phyloP scores from a whole-genome alignment of 2,113 vertebrate genomes.

The Tupaia chinensis region DNA sequence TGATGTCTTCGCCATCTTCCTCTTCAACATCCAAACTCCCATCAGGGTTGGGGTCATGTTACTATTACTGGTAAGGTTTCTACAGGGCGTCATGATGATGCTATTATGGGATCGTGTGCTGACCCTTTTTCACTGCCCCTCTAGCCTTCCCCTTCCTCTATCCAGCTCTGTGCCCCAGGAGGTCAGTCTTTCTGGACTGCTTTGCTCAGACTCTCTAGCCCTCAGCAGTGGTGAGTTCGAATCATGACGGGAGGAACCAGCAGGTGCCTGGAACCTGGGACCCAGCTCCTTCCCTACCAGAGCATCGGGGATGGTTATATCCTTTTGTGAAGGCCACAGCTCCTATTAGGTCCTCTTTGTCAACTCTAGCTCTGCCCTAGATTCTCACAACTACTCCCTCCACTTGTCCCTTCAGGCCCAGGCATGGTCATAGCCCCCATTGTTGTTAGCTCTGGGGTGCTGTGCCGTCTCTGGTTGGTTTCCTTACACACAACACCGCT shows the following conservation, averaged over 20 bases:
- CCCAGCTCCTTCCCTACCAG: not conserved
- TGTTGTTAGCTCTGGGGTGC: not conserved
- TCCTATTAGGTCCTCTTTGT: not conserved
- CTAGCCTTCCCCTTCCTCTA: not conserved
- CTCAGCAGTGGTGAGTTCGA: not conserved
- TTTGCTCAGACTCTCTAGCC: not conserved
- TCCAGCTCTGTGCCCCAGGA: not conserved
- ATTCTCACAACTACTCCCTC: not conserved
- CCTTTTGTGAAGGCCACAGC: not conserved
- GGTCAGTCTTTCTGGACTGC: not conserved
- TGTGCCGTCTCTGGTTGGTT: not conserved
- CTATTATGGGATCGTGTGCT: not conserved
- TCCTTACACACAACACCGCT: not conserved
- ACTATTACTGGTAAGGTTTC: not conserved
- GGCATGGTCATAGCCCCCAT: not conserved
- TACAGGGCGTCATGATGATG: not conserved
- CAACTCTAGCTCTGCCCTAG: not conserved
- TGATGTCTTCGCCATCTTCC: not conserved
- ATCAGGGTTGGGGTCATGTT: not conserved
- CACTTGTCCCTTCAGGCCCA: not conserved
- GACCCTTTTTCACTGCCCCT: not conserved
- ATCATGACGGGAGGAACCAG: not conserved
- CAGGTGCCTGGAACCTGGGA: not conserved
- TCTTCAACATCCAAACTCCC: not conserved
- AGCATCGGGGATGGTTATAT: not conserved